Evolutionary conservation across 2,888 invertebrate species (phyloP).

Genomic region (Empis livida): DNA sequence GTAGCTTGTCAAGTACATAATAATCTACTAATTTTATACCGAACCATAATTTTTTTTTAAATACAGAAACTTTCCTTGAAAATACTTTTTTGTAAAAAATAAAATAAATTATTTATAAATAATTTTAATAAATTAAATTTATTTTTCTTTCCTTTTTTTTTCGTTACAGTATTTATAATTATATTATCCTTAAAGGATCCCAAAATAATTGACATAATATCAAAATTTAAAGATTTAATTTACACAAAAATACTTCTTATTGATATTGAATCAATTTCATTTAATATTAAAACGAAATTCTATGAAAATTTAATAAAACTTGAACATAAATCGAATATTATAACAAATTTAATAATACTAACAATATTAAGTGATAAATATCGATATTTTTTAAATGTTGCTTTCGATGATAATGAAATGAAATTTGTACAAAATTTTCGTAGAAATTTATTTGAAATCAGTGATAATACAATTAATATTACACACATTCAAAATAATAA

Average conservation of each 20-base stretch:
- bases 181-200: conserved; percentile 11
- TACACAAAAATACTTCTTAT: conserved; percentile 32
- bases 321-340: conserved; percentile 18
- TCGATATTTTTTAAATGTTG: conserved; percentile 31
- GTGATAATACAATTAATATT: neutral
- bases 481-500: neutral
- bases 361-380: conserved; percentile 35
- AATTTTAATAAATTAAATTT: neutral
- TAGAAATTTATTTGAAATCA: conserved; percentile 8
- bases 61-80: no score
- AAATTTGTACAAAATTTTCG: conserved; percentile 28
- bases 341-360: conserved; percentile 31
- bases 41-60: no score
- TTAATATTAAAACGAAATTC: conserved; percentile 31
- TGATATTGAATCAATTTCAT: conserved; percentile 32
- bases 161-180: conserved; percentile 12
- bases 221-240: conserved; percentile 7
- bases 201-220: conserved; percentile 6
- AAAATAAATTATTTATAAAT: no score
- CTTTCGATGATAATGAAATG: conserved; percentile 25
- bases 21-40: no score
- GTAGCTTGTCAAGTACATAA: no score
- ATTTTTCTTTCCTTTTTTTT: neutral
- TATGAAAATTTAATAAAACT: conserved; percentile 29
- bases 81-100: no score